Evolutionary conservation across 1,140 invertebrate genomes (phyloP).

Genomic region (Melanaphis sacchari): DNA sequence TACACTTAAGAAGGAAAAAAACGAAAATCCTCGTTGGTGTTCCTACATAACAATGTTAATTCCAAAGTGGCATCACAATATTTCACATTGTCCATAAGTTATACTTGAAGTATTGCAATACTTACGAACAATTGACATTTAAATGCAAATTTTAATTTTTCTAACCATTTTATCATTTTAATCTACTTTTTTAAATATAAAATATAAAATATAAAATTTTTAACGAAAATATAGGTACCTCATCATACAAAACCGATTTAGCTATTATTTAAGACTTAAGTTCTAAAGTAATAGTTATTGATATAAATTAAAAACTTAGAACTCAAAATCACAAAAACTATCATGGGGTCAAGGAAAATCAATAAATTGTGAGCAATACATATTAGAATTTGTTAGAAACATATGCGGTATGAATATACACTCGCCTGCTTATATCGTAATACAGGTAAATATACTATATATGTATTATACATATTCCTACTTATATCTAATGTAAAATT

Average conservation of each 20-base stretch:
- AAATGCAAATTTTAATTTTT: conserved; percentile 7
- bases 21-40: background rate
- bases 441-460: background rate
- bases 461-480: background rate
- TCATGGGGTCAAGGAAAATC: background rate
- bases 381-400: background rate
- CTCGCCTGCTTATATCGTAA: background rate
- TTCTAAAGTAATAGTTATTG: background rate
- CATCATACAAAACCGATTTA: background rate
- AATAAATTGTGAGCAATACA: background rate
- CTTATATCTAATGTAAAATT: background rate
- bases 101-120: background rate
- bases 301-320: background rate
- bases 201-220: no score
- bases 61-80: background rate
- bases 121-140: background rate
- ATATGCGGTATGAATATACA: background rate
- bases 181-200: background rate
- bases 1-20: background rate
- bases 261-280: background rate
- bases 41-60: background rate
- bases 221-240: background rate
- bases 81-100: background rate
- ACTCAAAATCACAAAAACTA: background rate
- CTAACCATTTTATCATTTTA: background rate